phyloP scores from a whole-genome alignment of 1,140 invertebrate species.

The Monomorium pharaonis region DNA sequence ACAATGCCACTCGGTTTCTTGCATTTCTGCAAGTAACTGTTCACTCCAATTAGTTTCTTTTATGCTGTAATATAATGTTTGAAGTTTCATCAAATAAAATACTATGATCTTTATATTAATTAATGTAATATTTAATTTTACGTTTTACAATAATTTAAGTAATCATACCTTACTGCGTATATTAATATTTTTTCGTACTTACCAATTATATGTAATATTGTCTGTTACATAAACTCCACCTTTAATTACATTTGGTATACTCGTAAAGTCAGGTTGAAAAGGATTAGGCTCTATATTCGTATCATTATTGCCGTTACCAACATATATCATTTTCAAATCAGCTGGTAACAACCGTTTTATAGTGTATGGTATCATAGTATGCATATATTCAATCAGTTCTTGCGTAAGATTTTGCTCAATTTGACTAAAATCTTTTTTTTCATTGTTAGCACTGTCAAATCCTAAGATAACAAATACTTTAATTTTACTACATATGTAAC shows the following conservation, averaged over 20 bases:
- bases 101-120: background rate
- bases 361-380: constrained; percentile 92
- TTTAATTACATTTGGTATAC: constrained; percentile 89
- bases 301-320: constrained; percentile 80
- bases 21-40: constrained; percentile 85
- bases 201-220: constrained; percentile 95
- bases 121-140: background rate
- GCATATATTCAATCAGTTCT: constrained; percentile 92
- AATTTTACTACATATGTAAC: constrained; percentile 1
- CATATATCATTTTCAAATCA: constrained; percentile 92
- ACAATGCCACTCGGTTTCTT: constrained; percentile 86
- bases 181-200: constrained; percentile 71
- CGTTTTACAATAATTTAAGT: background rate
- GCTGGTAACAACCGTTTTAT: constrained; percentile 93
- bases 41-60: constrained; percentile 88
- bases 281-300: constrained; percentile 88
- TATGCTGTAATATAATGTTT: constrained; percentile 76
- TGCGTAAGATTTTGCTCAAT: constrained; percentile 87
- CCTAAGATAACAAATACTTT: constrained; percentile 19
- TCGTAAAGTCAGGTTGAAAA: constrained; percentile 88
- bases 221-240: constrained; percentile 93
- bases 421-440: constrained; percentile 73
- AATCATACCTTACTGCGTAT: background rate
- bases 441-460: constrained; percentile 33
- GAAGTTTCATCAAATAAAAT: background rate